phyloP scores from a whole-genome alignment of 2,797 vertebrate species.

The Taeniopygia guttata region DNA sequence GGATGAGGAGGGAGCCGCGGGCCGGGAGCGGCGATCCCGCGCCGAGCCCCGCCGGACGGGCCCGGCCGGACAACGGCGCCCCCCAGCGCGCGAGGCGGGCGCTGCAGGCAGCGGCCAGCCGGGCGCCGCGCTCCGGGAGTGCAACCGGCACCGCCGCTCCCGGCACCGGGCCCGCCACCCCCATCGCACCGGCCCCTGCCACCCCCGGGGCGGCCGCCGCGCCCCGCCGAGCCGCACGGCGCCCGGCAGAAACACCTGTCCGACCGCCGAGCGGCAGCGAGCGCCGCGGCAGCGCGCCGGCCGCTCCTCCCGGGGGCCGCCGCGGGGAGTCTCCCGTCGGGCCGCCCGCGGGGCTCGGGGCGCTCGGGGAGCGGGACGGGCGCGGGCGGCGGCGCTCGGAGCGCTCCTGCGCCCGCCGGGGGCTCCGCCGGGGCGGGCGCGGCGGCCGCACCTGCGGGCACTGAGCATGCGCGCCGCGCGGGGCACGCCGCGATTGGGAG shows the following conservation, averaged over 20 bases:
- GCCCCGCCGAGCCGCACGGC: neutral
- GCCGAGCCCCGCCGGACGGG: neutral
- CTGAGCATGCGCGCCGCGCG: slow-evolving; percentile 11
- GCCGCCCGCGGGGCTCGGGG: neutral
- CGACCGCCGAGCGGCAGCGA: neutral
- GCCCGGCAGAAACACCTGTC: neutral
- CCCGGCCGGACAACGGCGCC: neutral
- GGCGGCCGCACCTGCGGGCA: slow-evolving; percentile 14
- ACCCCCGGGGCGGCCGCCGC: neutral
- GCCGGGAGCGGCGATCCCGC: accelerated
- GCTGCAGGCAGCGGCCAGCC: neutral
- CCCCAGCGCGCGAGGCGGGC: neutral
- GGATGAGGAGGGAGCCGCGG: neutral
- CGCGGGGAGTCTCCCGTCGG: neutral
- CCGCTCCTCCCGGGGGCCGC: neutral
- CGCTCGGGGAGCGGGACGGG: neutral
- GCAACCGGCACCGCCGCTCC: neutral
- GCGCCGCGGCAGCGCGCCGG: neutral
- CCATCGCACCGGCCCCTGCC: neutral
- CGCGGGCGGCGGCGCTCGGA: neutral
- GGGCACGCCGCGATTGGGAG: slow-evolving; percentile 15
- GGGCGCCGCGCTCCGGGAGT: neutral
- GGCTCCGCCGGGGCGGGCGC: neutral
- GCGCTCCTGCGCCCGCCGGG: neutral
- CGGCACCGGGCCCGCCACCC: neutral